A percentile compares a stretch with the other conserved stretches of the same genome.
These are phyloP conservation scores for Pollimyrus isidori DNA, from an alignment of 2,113 vertebrate genomes.

Conservation along the genomic window DNA sequence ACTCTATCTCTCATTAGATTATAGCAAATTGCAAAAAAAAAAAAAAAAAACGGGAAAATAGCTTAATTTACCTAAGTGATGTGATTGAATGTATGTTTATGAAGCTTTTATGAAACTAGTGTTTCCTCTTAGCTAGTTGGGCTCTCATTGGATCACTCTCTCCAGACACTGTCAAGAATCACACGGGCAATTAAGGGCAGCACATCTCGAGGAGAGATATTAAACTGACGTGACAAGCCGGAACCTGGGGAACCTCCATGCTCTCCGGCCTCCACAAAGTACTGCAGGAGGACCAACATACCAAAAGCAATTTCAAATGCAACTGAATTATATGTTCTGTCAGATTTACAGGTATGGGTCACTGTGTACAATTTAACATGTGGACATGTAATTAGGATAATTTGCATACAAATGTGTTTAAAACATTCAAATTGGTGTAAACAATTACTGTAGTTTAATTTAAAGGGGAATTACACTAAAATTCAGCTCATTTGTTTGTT, in stretches of 20 bases:
- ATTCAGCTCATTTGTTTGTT: background rate
- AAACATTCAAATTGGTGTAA: constrained; percentile 1
- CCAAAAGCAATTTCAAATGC: background rate
- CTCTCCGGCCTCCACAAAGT: background rate
- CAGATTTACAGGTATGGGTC: background rate
- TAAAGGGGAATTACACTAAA: background rate
- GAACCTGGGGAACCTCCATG: background rate
- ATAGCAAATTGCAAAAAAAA: constrained; percentile 42
- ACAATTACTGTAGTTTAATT: constrained; percentile 7
- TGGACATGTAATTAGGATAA: constrained; percentile 1
- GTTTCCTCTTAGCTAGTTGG: constrained; percentile 26
- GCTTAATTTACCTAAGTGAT: constrained; percentile 53
- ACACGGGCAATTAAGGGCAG: constrained; percentile 41
- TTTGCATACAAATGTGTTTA: constrained; percentile 6
- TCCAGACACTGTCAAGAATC: constrained; percentile 37
- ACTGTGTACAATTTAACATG: constrained; percentile 3
- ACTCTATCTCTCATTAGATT: constrained; percentile 51
- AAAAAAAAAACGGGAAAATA: constrained; percentile 20
- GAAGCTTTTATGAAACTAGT: constrained; percentile 35
- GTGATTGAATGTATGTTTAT: constrained; percentile 44
- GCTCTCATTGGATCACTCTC: constrained; percentile 24
- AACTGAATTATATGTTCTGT: background rate
- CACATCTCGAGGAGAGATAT: constrained; percentile 30
- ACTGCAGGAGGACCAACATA: background rate
- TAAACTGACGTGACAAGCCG: constrained; percentile 24